These are phyloP conservation scores for Bombus confusus DNA, from an alignment of 1,140 invertebrate species.

Conservation along the genomic window DNA sequence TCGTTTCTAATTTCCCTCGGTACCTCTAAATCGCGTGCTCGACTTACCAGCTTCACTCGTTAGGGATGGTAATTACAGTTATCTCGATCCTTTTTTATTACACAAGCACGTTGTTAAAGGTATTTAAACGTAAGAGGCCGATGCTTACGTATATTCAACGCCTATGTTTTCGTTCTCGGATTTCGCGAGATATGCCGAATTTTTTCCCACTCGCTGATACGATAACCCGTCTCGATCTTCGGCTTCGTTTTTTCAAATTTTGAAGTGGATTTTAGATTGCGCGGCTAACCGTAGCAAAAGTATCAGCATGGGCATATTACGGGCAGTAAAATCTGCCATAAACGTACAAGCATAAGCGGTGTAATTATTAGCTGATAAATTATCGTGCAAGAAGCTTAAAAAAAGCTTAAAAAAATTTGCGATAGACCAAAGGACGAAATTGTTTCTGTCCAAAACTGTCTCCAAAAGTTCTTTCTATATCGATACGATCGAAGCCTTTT, in stretches of 20 bases:
- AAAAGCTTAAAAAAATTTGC: no score
- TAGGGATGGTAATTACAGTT: background rate
- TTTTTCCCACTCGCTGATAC: background rate
- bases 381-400: background rate
- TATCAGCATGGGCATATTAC: no score
- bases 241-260: background rate
- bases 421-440: no score
- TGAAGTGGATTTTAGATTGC: background rate
- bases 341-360: no score
- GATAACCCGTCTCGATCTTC: background rate
- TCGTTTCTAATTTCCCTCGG: background rate
- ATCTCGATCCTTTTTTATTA: background rate
- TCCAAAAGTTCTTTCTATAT: no score
- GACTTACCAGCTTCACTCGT: background rate
- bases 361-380: no score
- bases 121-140: background rate
- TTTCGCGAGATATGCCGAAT: background rate
- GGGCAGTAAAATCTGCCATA: no score
- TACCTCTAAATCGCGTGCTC: background rate
- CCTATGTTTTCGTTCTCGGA: background rate
- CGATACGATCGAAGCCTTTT: no score
- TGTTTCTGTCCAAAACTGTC: no score
- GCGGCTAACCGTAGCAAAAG: no score
- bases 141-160: background rate
- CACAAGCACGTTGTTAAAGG: background rate